Base-by-base conservation (phyloP, 2,888 invertebrate species). In the Drosophila borealis region DNA sequence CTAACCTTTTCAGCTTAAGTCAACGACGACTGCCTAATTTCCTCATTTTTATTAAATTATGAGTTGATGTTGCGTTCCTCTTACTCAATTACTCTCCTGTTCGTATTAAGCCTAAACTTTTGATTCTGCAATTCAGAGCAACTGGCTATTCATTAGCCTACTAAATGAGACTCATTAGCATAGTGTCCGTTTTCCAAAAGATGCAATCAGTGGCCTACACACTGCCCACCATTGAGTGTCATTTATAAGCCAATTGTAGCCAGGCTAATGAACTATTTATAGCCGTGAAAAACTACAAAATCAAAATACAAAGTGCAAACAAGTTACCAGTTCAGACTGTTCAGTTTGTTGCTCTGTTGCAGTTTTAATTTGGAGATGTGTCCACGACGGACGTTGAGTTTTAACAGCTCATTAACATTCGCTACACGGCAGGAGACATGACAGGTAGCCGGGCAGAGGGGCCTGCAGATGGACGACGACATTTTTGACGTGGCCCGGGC, bases 341-440 rank as follows among this genome's bases (percentile, higher is more conserved):
- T 64, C 29, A 17, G 56, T 14, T 55, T 14, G 29, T 33, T 41
- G 39, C 14, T 25, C 21, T 34, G 69, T 44, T 65, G 77, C 76
- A 67, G 76, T 71, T 78, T 80, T 76, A 76, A 75, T 80, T 79
- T 71, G 60, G 53, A 80, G 71, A 64, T 67, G 73, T 48, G 42
- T 48, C 39, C 50, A 29, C 44, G 60, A 42, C 51, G 68, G 37
- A 61, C 79, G 66, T 49, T 57, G 61, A 70, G 74, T 73, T 87
- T 87, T 77, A 80, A 83, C 89, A 80, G 78, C 84, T 88, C 87
- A 80, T 83, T 80, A 88, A 80, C 77, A 76, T 77, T 66, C 66
- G 67, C 65, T 79, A 66, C 78, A 80, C 76, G 77, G 70, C 62
- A 80, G 67, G 44, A 42, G 67, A 67, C 80, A 66, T 68, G 80